phyloP scores from a whole-genome alignment of 2,888 invertebrate species.

The Melanostoma scalare region DNA sequence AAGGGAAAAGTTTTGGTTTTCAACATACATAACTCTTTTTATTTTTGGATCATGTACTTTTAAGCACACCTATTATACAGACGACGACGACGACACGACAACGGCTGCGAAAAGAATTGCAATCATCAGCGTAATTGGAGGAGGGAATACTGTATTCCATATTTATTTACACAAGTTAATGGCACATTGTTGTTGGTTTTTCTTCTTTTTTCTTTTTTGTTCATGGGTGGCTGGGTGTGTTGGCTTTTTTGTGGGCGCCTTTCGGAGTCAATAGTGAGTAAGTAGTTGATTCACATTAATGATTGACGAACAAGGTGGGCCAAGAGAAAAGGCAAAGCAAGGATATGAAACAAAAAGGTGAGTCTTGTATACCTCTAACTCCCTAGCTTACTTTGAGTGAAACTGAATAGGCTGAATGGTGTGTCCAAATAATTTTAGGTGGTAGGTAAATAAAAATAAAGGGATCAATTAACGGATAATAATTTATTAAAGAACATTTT shows the following conservation, averaged over 20 bases:
- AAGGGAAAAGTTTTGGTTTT: conserved; percentile 29
- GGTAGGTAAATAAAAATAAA: too few species aligned
- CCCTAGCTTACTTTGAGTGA: too few species aligned
- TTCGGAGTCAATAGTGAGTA: conserved; percentile 31
- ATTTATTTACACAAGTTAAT: conserved; percentile 63
- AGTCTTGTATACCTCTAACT: too few species aligned
- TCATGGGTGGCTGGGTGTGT: neutral
- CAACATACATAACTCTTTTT: neutral
- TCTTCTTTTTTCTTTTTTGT: neutral
- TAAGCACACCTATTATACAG: conserved; percentile 15
- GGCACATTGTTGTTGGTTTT: conserved; percentile 46
- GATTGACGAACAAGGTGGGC: neutral
- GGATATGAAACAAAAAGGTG: too few species aligned
- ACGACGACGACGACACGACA: too few species aligned
- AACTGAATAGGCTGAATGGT: too few species aligned
- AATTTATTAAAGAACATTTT: too few species aligned
- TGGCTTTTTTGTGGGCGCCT: neutral
- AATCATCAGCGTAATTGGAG: conserved; percentile 65
- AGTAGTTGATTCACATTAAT: conserved; percentile 25
- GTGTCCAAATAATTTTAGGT: too few species aligned
- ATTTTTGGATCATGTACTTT: conserved; percentile 24
- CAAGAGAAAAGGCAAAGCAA: too few species aligned
- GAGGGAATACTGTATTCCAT: conserved; percentile 49
- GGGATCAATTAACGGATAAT: too few species aligned
- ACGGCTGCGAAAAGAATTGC: conserved; percentile 12